A percentile compares a stretch with the other conserved stretches of the same genome.
Conservation (phyloP, 2,113 vertebrate genomes). For the Acrocephalus arundinaceus region DNA sequence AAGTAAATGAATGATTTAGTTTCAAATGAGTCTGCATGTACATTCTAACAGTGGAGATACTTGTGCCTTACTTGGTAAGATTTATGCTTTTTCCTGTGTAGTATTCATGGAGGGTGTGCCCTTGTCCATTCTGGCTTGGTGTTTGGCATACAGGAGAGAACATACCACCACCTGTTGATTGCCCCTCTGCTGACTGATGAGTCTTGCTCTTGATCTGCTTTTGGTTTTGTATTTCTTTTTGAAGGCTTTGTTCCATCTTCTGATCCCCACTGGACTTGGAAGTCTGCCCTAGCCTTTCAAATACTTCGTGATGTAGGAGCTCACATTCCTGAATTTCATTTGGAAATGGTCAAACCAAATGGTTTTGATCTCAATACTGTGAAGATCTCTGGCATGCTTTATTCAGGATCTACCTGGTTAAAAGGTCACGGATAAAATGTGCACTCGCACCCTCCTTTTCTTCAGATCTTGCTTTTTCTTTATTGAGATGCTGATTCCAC, state of each 20-base stretch:
- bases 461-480: background rate
- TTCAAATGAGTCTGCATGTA: constrained; percentile 40
- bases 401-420: background rate
- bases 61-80: background rate
- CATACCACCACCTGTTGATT: constrained; percentile 25
- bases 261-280: background rate
- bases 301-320: background rate
- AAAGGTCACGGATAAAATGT: background rate
- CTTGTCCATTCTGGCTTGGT: background rate
- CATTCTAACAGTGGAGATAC: constrained; percentile 18
- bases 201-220: background rate
- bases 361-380: background rate
- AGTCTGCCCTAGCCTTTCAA: background rate
- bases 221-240: background rate
- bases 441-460: fast-evolving
- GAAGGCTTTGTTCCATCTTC: background rate
- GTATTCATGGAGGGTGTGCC: background rate
- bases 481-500: background rate
- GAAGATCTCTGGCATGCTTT: background rate
- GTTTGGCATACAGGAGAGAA: constrained; percentile 60
- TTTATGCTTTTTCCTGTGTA: background rate
- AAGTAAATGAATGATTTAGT: background rate
- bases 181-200: background rate
- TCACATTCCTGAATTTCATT: background rate
- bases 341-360: background rate